phyloP scores from a whole-genome alignment of 2,113 vertebrate species.

The Prietella phreatophila region DNA sequence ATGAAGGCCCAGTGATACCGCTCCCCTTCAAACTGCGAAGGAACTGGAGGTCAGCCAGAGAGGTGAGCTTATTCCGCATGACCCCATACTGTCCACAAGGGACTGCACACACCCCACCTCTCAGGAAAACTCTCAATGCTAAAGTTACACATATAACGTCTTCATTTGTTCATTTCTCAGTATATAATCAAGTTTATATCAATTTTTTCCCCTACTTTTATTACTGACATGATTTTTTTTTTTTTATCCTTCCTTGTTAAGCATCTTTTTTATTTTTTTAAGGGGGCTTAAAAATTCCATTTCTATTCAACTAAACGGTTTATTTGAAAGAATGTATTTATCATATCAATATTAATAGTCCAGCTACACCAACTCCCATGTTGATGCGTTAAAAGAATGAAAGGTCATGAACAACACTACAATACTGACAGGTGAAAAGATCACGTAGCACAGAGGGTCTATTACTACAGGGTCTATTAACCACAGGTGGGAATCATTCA shows the following conservation, averaged over 20 bases:
- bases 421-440: conserved; percentile 33
- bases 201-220: neutral
- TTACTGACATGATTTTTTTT: neutral
- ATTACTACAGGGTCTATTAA: conserved; percentile 47
- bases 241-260: neutral
- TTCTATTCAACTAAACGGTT: neutral
- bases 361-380: neutral
- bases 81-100: conserved; percentile 55
- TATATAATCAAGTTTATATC: neutral
- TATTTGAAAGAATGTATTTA: neutral
- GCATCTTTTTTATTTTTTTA: neutral
- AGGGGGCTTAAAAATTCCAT: neutral
- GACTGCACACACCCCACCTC: conserved; percentile 42
- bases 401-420: conserved; percentile 7
- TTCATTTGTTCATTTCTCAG: neutral
- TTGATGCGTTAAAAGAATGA: neutral
- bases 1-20: conserved; percentile 50
- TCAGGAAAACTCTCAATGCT: neutral
- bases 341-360: conserved; percentile 3
- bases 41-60: conserved; percentile 57
- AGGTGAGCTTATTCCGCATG: conserved; percentile 56
- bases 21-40: conserved; percentile 50
- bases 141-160: neutral
- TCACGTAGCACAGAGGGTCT: conserved; percentile 36
- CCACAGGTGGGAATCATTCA: conserved; percentile 73